Conservation (phyloP, 2,888 invertebrate genomes). For the Trichopoda pennipes region DNA sequence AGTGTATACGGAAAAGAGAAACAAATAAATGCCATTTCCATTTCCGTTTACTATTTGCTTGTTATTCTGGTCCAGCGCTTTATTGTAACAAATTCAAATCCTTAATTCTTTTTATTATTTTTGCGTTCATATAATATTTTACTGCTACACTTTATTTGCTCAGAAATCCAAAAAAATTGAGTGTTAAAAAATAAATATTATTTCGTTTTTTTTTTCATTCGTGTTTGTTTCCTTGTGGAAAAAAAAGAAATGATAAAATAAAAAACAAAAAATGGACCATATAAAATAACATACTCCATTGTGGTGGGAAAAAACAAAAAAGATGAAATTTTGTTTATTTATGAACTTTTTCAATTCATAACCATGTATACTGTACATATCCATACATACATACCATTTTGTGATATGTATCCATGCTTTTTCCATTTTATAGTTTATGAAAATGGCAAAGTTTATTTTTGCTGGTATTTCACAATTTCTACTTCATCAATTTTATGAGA, state of each 20-base stretch:
- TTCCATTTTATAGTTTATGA: conserved; percentile 33
- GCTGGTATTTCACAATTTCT: conserved; percentile 38
- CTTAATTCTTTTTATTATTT: conserved; percentile 35
- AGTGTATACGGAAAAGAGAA: conserved; percentile 52
- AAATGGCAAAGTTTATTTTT: conserved; percentile 33
- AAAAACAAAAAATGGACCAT: conserved; percentile 30
- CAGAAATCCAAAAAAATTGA: conserved; percentile 50
- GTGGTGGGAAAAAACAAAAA: conserved; percentile 5
- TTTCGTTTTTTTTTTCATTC: not conserved
- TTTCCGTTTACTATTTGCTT: conserved; percentile 69
- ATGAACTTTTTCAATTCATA: conserved; percentile 56
- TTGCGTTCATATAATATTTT: conserved; percentile 10
- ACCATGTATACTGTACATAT: conserved; percentile 21
- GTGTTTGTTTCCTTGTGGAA: conserved; percentile 3
- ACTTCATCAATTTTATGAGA: conserved; percentile 51
- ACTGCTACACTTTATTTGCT: conserved; percentile 53
- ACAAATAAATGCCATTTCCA: conserved; percentile 67
- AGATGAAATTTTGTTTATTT: conserved; percentile 56
- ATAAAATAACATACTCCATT: conserved; percentile 29
- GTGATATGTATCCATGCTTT: not conserved
- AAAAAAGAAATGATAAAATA: not conserved
- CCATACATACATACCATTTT: not conserved
- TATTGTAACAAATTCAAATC: conserved; percentile 65
- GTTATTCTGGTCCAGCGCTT: conserved; percentile 68
- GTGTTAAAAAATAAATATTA: conserved; percentile 45